Conservation (phyloP, 2,113 vertebrate genomes). For the Sapayoa aenigma region DNA sequence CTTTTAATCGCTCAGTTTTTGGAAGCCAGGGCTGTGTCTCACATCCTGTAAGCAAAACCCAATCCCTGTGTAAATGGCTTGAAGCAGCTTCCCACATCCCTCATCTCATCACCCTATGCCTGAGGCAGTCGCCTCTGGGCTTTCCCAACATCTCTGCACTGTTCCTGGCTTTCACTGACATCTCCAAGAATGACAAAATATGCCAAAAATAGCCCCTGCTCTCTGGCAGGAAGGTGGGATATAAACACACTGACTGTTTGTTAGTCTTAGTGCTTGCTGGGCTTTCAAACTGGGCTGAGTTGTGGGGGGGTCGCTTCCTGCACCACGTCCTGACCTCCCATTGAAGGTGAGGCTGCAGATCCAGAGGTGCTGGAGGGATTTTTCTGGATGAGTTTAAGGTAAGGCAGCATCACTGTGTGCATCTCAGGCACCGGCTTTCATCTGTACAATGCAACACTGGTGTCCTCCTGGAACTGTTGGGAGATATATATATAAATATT, state of each 20-base stretch:
- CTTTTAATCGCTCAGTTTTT: not conserved
- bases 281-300: not conserved
- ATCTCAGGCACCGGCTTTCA: not conserved
- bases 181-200: not conserved
- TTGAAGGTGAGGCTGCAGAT: not conserved
- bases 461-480: not conserved
- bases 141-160: not conserved
- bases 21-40: not conserved
- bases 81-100: not conserved
- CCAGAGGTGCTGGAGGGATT: not conserved
- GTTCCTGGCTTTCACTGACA: not conserved
- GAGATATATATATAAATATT: not conserved
- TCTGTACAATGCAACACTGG: not conserved
- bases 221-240: not conserved
- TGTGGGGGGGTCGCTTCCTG: not conserved
- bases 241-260: conserved; percentile 23
- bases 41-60: not conserved
- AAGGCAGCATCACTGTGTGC: not conserved
- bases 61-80: not conserved
- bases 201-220: not conserved
- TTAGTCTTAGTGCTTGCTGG: not conserved
- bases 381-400: not conserved
- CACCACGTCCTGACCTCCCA: not conserved
- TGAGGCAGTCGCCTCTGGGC: not conserved
- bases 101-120: not conserved